Percentiles rank a stretch among this genome's conserved stretches.
Conservation (phyloP, 2,888 invertebrate genomes). For the Sinotaia quadrata region DNA sequence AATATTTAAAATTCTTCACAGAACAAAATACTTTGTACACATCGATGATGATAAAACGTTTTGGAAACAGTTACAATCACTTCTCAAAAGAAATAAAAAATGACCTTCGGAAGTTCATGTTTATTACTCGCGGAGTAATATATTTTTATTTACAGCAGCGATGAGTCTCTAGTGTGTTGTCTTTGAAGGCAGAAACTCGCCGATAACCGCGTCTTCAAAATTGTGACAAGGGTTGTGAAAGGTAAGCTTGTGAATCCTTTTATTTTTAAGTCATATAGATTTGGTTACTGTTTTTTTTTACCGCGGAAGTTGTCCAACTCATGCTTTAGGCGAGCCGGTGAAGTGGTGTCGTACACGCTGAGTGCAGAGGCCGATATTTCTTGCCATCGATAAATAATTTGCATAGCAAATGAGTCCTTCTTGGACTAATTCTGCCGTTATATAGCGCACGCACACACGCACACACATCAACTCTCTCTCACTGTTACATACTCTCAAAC, state of each 20-base stretch:
- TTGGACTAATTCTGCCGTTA: constrained; percentile 28
- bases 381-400: constrained; percentile 42
- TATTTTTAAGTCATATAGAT: not conserved
- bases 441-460: no score
- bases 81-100: not conserved
- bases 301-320: not conserved
- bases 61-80: no score
- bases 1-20: no score
- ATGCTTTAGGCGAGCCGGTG: not conserved
- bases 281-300: not conserved
- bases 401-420: constrained; percentile 47
- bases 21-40: no score
- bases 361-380: constrained; percentile 21
- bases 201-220: constrained; percentile 28
- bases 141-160: constrained; percentile 68
- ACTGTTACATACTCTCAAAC: no score
- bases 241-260: constrained; percentile 16
- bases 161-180: constrained; percentile 60
- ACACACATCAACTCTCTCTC: no score
- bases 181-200: constrained; percentile 36
- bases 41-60: no score
- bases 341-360: constrained; percentile 11
- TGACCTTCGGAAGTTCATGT: not conserved
- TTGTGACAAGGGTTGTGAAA: constrained; percentile 17
- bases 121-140: constrained; percentile 55